phyloP scores from a whole-genome alignment of 2,113 vertebrate genomes.

The Tetraodon nigroviridis region DNA sequence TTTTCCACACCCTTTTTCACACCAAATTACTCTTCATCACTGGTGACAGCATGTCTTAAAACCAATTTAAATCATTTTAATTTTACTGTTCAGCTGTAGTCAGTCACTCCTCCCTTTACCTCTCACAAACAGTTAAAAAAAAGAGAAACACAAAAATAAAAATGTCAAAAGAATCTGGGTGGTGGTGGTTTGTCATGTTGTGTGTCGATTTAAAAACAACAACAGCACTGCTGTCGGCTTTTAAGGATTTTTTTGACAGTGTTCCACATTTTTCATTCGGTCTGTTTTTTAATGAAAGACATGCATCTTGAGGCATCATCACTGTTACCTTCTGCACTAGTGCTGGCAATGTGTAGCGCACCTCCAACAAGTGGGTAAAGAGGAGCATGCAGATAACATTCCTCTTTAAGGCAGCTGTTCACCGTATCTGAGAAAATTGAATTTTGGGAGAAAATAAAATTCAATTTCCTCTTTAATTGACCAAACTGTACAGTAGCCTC shows the following conservation, averaged over 20 bases:
- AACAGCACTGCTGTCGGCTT: slow-evolving; percentile 27
- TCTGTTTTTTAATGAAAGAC: slow-evolving; percentile 32
- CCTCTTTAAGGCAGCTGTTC: slow-evolving; percentile 70
- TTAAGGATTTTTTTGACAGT: slow-evolving; percentile 42
- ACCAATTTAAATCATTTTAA: slow-evolving; percentile 33
- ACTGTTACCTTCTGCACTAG: slow-evolving; percentile 31
- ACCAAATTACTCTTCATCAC: slow-evolving; percentile 22
- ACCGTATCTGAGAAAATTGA: slow-evolving; percentile 21
- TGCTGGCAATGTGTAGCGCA: slow-evolving; percentile 59
- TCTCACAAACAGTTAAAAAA: slow-evolving; percentile 29
- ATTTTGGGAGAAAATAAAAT: slow-evolving; percentile 3
- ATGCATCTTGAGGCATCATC: slow-evolving; percentile 42
- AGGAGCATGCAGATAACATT: slow-evolving; percentile 63
- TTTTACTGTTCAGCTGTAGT: slow-evolving; percentile 11
- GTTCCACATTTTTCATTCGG: slow-evolving; percentile 35
- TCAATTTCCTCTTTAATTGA: neutral
- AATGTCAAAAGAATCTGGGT: slow-evolving; percentile 42
- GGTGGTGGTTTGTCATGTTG: slow-evolving; percentile 28
- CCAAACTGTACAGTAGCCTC: slow-evolving; percentile 1
- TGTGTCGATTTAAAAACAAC: slow-evolving; percentile 37
- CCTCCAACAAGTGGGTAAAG: slow-evolving; percentile 65
- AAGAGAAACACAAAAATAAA: slow-evolving; percentile 11
- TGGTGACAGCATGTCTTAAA: slow-evolving; percentile 4
- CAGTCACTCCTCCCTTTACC: slow-evolving; percentile 21
- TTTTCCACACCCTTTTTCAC: slow-evolving; percentile 52